These are phyloP conservation scores for Orcinus orca DNA, from an alignment of 2,113 vertebrate species.

Conservation along the genomic window DNA sequence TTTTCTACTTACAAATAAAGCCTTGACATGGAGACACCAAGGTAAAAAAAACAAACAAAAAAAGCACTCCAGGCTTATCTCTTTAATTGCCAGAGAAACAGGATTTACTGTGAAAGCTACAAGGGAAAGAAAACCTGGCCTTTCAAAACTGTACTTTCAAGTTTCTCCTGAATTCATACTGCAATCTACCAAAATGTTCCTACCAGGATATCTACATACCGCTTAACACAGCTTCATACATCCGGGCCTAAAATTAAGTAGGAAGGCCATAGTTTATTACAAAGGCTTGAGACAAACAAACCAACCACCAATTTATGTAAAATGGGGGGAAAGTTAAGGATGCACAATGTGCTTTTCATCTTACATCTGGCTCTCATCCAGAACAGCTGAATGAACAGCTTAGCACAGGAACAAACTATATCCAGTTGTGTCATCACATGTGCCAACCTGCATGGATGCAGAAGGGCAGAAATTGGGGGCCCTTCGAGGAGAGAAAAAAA, in stretches of 20 bases:
- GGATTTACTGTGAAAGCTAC: constrained; percentile 67
- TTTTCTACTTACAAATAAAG: constrained; percentile 72
- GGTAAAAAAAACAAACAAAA: not conserved
- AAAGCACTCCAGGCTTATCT: constrained; percentile 60
- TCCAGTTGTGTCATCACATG: not conserved
- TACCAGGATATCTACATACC: constrained; percentile 44
- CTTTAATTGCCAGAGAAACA: constrained; percentile 68
- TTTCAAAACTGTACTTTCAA: constrained; percentile 57
- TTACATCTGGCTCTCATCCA: constrained; percentile 33
- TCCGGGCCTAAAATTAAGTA: constrained; percentile 67
- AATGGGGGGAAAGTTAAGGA: not conserved
- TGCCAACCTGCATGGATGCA: not conserved
- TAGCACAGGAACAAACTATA: constrained; percentile 55
- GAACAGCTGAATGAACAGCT: not conserved
- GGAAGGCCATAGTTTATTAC: constrained; percentile 46
- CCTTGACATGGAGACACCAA: not conserved
- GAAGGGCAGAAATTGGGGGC: not conserved
- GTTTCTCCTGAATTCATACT: constrained; percentile 64
- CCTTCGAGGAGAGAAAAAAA: not conserved
- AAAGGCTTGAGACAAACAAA: constrained; percentile 64
- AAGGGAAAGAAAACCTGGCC: constrained; percentile 71
- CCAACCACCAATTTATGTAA: constrained; percentile 52
- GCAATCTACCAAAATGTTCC: constrained; percentile 55
- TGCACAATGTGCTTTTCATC: not conserved
- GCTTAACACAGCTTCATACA: constrained; percentile 50